phyloP scores from a whole-genome alignment of 2,113 vertebrate species.

The Apteryx mantelli region DNA sequence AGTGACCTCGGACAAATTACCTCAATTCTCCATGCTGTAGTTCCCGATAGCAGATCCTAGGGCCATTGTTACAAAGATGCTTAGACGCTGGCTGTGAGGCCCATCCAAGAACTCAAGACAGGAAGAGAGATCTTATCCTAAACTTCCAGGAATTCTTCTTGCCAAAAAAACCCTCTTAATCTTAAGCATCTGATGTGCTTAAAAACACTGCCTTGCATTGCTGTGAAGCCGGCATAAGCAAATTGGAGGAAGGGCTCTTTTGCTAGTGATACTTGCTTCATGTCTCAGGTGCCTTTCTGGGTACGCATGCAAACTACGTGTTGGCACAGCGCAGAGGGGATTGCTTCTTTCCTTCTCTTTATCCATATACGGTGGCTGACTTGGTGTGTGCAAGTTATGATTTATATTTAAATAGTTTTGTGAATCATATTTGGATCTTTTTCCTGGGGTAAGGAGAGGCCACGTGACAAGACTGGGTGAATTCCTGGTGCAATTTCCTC shows the following conservation, averaged over 20 bases:
- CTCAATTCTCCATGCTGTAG: neutral
- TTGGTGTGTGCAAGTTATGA: fast-evolving
- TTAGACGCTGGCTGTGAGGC: neutral
- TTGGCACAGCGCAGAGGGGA: neutral
- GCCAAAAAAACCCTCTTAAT: neutral
- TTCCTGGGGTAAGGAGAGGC: conserved; percentile 82
- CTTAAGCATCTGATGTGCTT: neutral
- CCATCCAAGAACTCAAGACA: neutral
- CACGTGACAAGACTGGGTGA: conserved; percentile 88
- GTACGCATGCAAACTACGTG: neutral
- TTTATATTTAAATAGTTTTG: neutral
- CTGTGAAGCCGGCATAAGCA: neutral
- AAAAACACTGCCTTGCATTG: neutral
- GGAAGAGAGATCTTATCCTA: conserved; percentile 18
- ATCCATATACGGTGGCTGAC: neutral
- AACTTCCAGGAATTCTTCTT: conserved; percentile 59
- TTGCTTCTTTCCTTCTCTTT: neutral
- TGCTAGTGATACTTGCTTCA: neutral
- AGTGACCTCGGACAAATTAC: neutral
- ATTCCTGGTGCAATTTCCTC: conserved; percentile 94
- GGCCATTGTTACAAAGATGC: neutral
- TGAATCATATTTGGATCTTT: neutral
- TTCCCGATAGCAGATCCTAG: neutral
- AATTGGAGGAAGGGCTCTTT: neutral
- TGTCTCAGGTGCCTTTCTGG: neutral